A percentile compares a stretch with the other conserved stretches of the same genome.
Conservation (phyloP, 2,113 vertebrate genomes). For the Vulpes lagopus region DNA sequence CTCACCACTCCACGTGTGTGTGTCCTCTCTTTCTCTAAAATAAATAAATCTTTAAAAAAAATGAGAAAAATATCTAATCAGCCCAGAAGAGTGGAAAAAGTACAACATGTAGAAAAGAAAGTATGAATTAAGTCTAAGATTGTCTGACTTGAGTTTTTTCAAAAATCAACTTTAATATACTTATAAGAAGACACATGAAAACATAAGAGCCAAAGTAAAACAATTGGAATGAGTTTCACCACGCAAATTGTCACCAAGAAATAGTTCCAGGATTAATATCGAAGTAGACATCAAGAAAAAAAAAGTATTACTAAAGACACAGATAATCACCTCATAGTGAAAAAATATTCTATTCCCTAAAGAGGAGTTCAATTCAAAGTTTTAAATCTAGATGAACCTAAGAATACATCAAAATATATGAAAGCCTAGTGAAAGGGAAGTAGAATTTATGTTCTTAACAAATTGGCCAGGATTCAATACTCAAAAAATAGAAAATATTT, state of each 20-base stretch:
- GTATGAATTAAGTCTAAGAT: neutral
- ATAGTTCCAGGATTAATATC: neutral
- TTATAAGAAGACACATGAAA: neutral
- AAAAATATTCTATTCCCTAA: neutral
- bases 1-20: neutral
- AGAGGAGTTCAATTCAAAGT: neutral
- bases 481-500: neutral
- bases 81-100: neutral
- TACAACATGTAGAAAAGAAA: neutral
- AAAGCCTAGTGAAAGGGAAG: neutral
- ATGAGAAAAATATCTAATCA: slow-evolving; percentile 18
- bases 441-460: neutral
- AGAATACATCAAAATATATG: neutral
- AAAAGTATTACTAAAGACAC: neutral
- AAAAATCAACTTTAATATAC: neutral
- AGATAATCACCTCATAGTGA: neutral
- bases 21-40: neutral
- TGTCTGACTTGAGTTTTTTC: neutral
- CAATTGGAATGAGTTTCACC: neutral
- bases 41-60: neutral
- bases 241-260: neutral
- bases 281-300: neutral
- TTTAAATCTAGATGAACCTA: neutral
- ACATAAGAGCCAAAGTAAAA: neutral
- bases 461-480: neutral